phyloP scores from a whole-genome alignment of 2,888 invertebrate species.

The Hirtodrosophila alboralis region DNA sequence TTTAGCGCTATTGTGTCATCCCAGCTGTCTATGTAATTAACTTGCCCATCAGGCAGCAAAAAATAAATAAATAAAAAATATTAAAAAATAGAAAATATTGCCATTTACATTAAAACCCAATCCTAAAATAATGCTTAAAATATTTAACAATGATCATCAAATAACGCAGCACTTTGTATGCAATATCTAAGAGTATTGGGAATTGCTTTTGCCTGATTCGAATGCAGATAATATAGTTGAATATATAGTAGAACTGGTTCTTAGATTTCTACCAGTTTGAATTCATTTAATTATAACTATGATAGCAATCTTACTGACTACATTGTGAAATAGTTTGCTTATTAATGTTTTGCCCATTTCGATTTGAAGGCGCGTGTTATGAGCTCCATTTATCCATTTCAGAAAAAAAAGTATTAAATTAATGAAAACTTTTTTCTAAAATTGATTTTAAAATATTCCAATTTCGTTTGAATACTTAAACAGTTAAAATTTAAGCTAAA shows the following conservation, averaged over 20 bases:
- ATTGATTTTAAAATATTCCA: too few relatives aligned
- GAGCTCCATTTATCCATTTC: too few relatives aligned
- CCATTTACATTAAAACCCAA: slow-evolving; percentile 2
- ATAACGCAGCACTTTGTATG: slow-evolving; percentile 12
- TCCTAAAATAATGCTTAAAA: too few relatives aligned
- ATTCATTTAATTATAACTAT: too few relatives aligned
- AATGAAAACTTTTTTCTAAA: too few relatives aligned
- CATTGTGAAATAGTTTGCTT: too few relatives aligned
- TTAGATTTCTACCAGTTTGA: not conserved
- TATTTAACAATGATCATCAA: not conserved
- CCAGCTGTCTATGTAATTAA: slow-evolving; percentile 34
- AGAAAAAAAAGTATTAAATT: too few relatives aligned
- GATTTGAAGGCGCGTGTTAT: not conserved
- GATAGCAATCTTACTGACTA: too few relatives aligned
- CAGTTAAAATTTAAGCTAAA: not conserved
- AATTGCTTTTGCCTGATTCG: not conserved
- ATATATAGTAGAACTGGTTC: slow-evolving; percentile 32
- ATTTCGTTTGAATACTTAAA: too few relatives aligned
- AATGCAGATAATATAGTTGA: slow-evolving; percentile 14
- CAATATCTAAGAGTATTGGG: not conserved
- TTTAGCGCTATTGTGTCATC: slow-evolving; percentile 55
- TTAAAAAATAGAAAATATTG: not conserved
- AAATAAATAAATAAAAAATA: slow-evolving; percentile 5
- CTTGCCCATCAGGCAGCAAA: slow-evolving; percentile 16
- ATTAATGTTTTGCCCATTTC: not conserved